phyloP scores from a whole-genome alignment of 2,888 invertebrate species.

The Callinectes sapidus region DNA sequence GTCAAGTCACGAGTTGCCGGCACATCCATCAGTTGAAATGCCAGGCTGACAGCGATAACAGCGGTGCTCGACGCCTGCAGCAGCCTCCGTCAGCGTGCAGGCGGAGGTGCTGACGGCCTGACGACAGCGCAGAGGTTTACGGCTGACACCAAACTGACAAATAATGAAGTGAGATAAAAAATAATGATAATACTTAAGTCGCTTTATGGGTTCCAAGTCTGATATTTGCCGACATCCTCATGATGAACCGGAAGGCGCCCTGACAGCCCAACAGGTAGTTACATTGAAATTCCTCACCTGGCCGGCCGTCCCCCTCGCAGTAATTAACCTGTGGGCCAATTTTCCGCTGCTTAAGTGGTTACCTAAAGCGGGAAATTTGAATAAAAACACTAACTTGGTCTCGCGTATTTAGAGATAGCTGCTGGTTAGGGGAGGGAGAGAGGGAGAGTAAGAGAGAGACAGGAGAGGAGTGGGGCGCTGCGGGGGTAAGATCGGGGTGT shows the following conservation, averaged over 20 bases:
- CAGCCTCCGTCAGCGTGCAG: conserved; percentile 11
- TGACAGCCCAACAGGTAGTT: conserved; percentile 39
- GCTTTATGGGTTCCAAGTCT: conserved; percentile 22
- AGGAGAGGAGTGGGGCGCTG: neutral
- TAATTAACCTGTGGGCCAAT: conserved; percentile 53
- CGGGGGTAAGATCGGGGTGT: neutral
- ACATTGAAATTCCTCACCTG: conserved; percentile 52
- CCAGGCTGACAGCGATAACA: conserved; percentile 13
- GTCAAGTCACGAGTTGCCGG: neutral
- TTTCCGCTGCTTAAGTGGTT: conserved; percentile 57
- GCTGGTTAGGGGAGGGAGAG: neutral
- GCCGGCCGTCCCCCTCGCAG: conserved; percentile 41
- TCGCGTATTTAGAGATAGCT: neutral
- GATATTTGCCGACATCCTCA: conserved; percentile 48
- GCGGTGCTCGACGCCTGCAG: neutral
- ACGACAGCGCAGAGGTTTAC: conserved; percentile 25
- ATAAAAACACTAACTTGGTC: conserved; percentile 34
- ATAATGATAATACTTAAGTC: conserved; percentile 44
- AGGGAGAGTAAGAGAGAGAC: neutral
- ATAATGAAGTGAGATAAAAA: conserved; percentile 42
- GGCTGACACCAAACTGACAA: conserved; percentile 53
- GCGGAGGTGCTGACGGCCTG: conserved; percentile 26
- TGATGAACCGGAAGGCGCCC: conserved; percentile 42
- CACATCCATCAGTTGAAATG: conserved; percentile 8
- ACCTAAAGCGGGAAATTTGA: conserved; percentile 51